Base-by-base conservation (phyloP, 2,113 vertebrate species). In the Actinemys pallida region DNA sequence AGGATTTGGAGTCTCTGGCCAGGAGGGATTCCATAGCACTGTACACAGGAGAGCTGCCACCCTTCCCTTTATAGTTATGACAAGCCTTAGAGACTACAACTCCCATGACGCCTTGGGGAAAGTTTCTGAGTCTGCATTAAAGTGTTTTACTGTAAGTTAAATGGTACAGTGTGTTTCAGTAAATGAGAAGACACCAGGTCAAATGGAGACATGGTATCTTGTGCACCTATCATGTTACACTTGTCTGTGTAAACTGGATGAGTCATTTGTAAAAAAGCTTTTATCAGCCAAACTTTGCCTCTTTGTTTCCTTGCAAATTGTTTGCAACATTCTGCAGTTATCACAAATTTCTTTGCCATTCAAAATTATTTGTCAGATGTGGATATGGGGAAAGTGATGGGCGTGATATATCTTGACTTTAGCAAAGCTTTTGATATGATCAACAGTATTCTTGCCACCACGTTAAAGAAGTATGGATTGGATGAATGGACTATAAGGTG, bases 261-360 rank as follows among this genome's bases (percentile, higher is more conserved):
- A 0, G 2, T 8, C 25, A 1, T 8, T 83, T 83, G 5, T 52
- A 27, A 10, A 54, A 31, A 22, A 76, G 13, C 10, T 22, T 25
- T 91, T n/a, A 78, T 35, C 10, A 49, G 49, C 76, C 1, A 6
- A 27, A 3, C 57, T 24, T 81, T 85, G 11, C 81, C 62, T 83
- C 82, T 75, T 81, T 52, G 59, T 19, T 85, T 90, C 4, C 0
- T 27, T 80, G 2, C 53, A 29, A 0, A 75, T 42, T 75, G n/a
- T 84, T 65, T 31, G 69, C 69, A 89, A 83, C 59, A 84, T 62
- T 13, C 24, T 10, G 10, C 39, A 76, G 24, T 76, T 35, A 29
- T 79, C 78, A 84, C 22, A 31, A 2, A n/a, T 2, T 42, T 0
- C 0, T 7, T 80, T 84, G 91, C n/a, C 6, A 50, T 80, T 81